These are phyloP conservation scores for Alcedo atthis DNA, from an alignment of 2,797 vertebrate genomes.

Conservation along the genomic window DNA sequence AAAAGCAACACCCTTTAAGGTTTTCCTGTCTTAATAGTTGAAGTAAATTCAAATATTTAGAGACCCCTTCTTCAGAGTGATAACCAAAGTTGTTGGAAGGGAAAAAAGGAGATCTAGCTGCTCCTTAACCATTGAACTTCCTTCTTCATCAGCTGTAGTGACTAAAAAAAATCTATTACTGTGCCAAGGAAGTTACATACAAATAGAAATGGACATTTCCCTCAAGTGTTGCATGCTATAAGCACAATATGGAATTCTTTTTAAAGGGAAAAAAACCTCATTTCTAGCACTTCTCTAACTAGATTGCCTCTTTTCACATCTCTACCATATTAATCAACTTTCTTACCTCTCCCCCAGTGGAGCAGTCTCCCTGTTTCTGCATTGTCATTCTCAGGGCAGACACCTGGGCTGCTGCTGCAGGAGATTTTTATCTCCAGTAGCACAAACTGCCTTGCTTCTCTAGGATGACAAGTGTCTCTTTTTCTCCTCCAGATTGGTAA, in stretches of 20 bases:
- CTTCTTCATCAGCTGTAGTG: neutral
- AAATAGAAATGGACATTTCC: neutral
- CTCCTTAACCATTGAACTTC: neutral
- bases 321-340: neutral
- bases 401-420: slow-evolving; percentile 41
- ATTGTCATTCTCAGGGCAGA: slow-evolving; percentile 54
- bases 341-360: neutral
- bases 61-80: neutral
- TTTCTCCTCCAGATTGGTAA: neutral
- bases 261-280: neutral
- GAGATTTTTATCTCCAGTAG: neutral
- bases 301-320: neutral
- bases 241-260: neutral
- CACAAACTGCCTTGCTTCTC: neutral
- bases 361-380: slow-evolving; percentile 45
- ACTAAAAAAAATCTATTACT: neutral
- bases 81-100: neutral
- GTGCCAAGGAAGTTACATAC: neutral
- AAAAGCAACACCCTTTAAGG: neutral
- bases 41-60: neutral
- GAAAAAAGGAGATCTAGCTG: neutral
- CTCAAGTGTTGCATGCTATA: neutral
- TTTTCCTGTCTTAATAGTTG: neutral
- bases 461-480: neutral
- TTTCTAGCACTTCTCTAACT: neutral